phyloP scores from a whole-genome alignment of 2,888 invertebrate genomes.

The Deilephila porcellus region DNA sequence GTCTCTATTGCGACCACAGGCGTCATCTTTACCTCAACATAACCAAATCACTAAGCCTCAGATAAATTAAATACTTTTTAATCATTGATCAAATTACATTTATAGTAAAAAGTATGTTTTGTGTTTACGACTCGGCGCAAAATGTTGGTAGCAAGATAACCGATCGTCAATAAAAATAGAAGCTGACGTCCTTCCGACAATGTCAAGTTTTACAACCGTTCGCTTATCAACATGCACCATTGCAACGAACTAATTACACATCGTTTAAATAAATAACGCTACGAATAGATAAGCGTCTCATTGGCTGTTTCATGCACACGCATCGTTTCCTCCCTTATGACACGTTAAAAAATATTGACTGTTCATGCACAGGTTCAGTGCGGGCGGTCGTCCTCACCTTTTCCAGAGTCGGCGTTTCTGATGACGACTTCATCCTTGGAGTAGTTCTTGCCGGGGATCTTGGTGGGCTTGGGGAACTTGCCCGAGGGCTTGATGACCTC shows the following conservation, averaged over 20 bases:
- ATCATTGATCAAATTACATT: neutral
- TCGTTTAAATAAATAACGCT: conserved; percentile 51
- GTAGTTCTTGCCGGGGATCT: conserved; percentile 96
- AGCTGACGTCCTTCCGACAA: neutral
- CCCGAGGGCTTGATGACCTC: conserved; percentile 95
- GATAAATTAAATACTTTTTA: neutral
- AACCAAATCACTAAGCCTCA: conserved; percentile 25
- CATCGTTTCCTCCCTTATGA: conserved; percentile 40
- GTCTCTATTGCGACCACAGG: conserved; percentile 18
- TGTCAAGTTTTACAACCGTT: conserved; percentile 13
- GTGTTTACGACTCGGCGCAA: neutral
- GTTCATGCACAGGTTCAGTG: neutral
- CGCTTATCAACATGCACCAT: conserved; percentile 50
- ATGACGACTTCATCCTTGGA: conserved; percentile 98
- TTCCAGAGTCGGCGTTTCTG: conserved; percentile 97
- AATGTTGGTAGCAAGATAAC: conserved; percentile 37
- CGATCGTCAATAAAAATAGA: conserved; percentile 21
- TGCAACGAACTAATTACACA: conserved; percentile 51
- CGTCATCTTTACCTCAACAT: conserved; percentile 27
- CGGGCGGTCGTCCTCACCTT: conserved; percentile 86
- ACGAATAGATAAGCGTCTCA: conserved; percentile 59
- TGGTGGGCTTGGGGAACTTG: conserved; percentile 94
- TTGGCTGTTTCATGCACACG: conserved; percentile 62
- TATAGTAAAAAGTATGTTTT: neutral
- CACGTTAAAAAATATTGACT: conserved; percentile 25